phyloP scores from a whole-genome alignment of 2,797 vertebrate species.

The Gymnopithys bicolor region DNA sequence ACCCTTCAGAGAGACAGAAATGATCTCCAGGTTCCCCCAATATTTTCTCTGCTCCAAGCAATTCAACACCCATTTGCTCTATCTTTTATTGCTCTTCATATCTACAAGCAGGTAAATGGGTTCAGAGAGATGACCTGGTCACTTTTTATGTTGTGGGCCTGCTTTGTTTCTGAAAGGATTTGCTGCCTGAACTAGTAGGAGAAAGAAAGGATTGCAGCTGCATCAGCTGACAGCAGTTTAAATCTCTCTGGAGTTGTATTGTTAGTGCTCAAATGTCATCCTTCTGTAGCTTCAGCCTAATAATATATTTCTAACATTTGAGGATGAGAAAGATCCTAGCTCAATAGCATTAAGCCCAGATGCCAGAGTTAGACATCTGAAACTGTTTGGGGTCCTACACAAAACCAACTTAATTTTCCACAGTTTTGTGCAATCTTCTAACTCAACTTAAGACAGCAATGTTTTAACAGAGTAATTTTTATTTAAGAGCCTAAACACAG shows the following conservation, averaged over 20 bases:
- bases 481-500: not conserved
- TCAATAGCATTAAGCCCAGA: not conserved
- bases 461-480: not conserved
- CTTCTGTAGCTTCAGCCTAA: not conserved
- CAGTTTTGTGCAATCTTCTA: not conserved
- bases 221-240: not conserved
- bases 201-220: not conserved
- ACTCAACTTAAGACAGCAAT: not conserved
- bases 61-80: not conserved
- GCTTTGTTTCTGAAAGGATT: not conserved
- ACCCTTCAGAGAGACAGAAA: not conserved
- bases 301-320: not conserved
- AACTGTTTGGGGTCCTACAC: not conserved
- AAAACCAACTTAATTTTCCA: not conserved
- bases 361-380: not conserved
- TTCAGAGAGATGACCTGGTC: not conserved
- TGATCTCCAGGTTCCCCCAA: rapidly evolving
- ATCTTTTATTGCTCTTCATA: not conserved
- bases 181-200: not conserved
- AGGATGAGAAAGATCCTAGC: not conserved
- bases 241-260: not conserved
- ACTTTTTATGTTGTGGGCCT: not conserved
- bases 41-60: not conserved
- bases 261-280: not conserved
- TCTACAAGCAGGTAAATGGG: not conserved